Base-by-base conservation (phyloP, 2,797 vertebrate species). In the Micrastur ruficollis region DNA sequence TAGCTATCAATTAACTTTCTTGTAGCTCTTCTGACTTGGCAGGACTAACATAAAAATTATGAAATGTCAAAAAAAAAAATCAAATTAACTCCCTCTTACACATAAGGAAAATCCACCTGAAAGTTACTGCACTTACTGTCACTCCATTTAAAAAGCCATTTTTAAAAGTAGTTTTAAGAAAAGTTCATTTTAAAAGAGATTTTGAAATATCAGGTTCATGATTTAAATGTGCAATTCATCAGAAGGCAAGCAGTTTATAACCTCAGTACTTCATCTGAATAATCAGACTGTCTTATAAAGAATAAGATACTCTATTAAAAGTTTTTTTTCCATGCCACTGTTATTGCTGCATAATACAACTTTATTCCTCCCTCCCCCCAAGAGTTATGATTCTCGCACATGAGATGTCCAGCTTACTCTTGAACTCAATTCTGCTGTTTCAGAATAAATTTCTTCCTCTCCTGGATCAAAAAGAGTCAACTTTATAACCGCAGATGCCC, bases 21-120 rank as follows among this genome's bases (percentile, higher is more conserved):
- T 0, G 0, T 11, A n/a, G 22, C 27, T 55, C 7, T 65, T 76
- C 25, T 38, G 32, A 16, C 13, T 67, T 66, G 47, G 42, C 10
- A 70, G 26, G 11, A 62, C 70, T n/a, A 61, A 82, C 2, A 42
- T 67, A 47, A 49, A 32, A 49, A 32, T 5, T 11, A 58, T 5
- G 5, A 58, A 66, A 22, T 9, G 2, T 20, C 12, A 20, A 44
- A 38, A 47, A n/a, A n/a, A 63, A 62, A 34, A 27, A 14, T 19
- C 16, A 66, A 34, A 56, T 22, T 0, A 71, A 53, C 6, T 68
- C 44, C n/a, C 17, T 26, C 21, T 80, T 46, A 34, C 3, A 78
- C 25, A 76, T 0, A 73, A 2, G 29, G 4, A 11, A 86, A 61
- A 72, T 29, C 20, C 19, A 67, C 20, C 29, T 40, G 18, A 56